Evolutionary conservation across 2,797 vertebrate species (phyloP), one percentile per base, ranked within the genome.

Genomic region (Sebastes nivosus): DNA sequence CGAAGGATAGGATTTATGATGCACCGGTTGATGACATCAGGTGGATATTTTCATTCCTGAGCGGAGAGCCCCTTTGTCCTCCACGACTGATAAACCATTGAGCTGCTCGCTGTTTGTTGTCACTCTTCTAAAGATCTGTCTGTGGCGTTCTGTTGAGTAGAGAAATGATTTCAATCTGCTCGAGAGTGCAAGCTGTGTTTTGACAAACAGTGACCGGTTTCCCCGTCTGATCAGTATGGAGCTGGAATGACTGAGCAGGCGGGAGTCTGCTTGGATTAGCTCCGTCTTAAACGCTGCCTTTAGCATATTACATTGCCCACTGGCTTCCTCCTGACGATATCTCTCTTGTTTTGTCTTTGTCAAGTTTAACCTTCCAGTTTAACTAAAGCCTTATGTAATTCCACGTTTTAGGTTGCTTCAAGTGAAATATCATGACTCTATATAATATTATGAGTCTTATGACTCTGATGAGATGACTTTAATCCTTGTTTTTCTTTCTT

Each of bases 21-120:
- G 84, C 82, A 54, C 59, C 68, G 16, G 64, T 88, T 91, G 84
- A 92, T 92, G 91, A 91, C 91, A 92, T 94, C 92, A 92, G 88
- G 89, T 88, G 86, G 86, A 87, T 87, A 69, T 86, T 92, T 88
- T 88, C 85, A 85, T 86, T 87, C 80, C 65, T 72, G 75, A 87
- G 82, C 74, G 6, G 67, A 87, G 75, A 75, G 66, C 36, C 67
- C 59, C 88, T 93, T 92, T 88, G 87, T 90, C 86, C 83, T 80
- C 80, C 66, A 3, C 68, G 4, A 55, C 77, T 83, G 92, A 90
- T 89, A 79, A 92, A 90, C 78, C 81, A 72, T 46, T 88, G 75
- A 84, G 79, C 83, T 46, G 52, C 63, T 89, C 59, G 18, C 78
- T 61, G 78, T 83, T 90, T 90, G 85, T 87, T 85, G 86, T 90